Evolutionary conservation across 2,113 vertebrate species (phyloP).

Genomic region (Proterorhinus semilunaris): DNA sequence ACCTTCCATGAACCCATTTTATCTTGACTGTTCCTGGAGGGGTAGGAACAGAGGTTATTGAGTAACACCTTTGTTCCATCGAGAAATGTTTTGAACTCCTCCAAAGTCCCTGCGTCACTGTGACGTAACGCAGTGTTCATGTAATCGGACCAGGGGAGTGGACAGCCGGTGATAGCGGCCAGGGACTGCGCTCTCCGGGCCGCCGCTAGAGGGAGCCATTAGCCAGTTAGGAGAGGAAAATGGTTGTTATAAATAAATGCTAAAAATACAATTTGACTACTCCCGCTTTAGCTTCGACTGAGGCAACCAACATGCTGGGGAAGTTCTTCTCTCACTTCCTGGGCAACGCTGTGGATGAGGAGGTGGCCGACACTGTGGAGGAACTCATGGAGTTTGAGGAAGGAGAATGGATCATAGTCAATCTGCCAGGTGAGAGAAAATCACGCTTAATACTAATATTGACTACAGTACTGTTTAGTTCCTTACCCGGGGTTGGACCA

Average conservation of each 20-base stretch:
- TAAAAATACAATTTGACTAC: neutral
- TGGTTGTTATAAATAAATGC: too few relatives aligned
- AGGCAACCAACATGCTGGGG: conserved; percentile 65
- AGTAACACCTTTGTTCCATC: neutral
- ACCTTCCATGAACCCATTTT: neutral
- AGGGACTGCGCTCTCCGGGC: neutral
- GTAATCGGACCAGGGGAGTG: conserved; percentile 17
- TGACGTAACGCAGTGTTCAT: neutral
- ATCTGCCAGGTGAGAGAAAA: conserved; percentile 65
- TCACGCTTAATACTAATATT: neutral
- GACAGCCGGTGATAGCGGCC: conserved; percentile 14
- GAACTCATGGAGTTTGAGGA: conserved; percentile 73
- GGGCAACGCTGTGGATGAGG: conserved; percentile 37
- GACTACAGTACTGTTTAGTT: too few relatives aligned
- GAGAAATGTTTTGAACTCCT: neutral
- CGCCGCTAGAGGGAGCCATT: conserved; percentile 22
- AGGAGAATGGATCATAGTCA: conserved; percentile 75
- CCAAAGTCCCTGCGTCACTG: neutral
- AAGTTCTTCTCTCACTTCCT: conserved; percentile 72
- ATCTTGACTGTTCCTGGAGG: neutral
- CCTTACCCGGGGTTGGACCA: too few relatives aligned
- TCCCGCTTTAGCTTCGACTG: too few relatives aligned
- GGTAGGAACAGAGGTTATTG: conserved; percentile 8
- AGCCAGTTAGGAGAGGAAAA: neutral
- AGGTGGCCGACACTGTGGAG: conserved; percentile 26